phyloP scores from a whole-genome alignment of 2,888 invertebrate species.

The Artemia sinica region DNA sequence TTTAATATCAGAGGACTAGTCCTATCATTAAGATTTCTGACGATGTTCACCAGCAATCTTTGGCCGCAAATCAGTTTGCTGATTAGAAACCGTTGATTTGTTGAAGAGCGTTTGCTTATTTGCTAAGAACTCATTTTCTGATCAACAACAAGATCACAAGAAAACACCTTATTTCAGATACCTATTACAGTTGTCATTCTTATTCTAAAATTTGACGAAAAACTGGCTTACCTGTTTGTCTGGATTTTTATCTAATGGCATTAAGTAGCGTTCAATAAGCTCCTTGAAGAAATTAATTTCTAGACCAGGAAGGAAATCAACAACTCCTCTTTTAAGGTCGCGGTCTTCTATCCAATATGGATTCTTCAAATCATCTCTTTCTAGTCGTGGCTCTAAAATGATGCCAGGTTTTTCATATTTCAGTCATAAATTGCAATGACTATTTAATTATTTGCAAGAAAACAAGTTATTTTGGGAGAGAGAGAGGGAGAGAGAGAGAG shows the following conservation, averaged over 20 bases:
- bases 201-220: neutral
- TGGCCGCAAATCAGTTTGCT: no score
- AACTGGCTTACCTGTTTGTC: constrained; percentile 26
- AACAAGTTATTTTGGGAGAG: no score
- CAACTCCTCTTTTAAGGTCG: constrained; percentile 31
- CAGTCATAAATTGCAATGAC: neutral
- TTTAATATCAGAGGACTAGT: no score
- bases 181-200: no score
- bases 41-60: no score
- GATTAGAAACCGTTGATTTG: no score
- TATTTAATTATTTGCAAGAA: neutral
- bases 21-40: no score
- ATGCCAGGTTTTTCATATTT: neutral
- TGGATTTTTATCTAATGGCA: constrained; percentile 33
- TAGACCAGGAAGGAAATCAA: constrained; percentile 32
- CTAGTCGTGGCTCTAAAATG: constrained; percentile 28
- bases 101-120: no score
- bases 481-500: no score
- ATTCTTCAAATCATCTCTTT: constrained; percentile 34
- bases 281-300: constrained; percentile 37
- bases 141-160: no score
- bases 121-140: no score
- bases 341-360: constrained; percentile 35
- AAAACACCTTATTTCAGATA: no score
- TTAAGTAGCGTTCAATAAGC: constrained; percentile 36